Evolutionary conservation across 2,113 vertebrate genomes (phyloP).

Genomic region (Lepidothrix coronata): DNA sequence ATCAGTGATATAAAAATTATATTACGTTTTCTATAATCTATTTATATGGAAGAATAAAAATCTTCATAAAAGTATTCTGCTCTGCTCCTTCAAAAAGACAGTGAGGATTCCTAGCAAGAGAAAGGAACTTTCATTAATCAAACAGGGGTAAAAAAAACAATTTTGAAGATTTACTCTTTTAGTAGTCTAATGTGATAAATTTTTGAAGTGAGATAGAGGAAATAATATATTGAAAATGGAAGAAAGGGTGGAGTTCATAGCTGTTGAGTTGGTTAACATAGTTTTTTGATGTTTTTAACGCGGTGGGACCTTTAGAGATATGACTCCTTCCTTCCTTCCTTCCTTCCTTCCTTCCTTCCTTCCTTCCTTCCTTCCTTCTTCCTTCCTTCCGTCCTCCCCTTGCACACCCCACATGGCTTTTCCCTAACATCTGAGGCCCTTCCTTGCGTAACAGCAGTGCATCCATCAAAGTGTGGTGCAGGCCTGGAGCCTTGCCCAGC

Average conservation of each 20-base stretch:
- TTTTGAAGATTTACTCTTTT: not conserved
- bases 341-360: not conserved
- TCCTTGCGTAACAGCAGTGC: not conserved
- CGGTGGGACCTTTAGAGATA: not conserved
- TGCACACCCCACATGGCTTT: not conserved
- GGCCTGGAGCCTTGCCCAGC: not conserved
- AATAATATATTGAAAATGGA: not conserved
- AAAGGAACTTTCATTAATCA: not conserved
- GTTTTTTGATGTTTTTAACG: not conserved
- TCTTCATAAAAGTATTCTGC: not conserved
- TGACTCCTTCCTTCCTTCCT: not conserved
- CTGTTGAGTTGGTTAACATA: not conserved
- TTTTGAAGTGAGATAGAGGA: not conserved
- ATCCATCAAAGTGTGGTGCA: not conserved
- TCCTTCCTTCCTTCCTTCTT: not conserved
- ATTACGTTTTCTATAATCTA: not conserved
- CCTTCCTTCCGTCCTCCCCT: not conserved
- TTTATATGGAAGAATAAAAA: not conserved
- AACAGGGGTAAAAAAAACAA: not conserved
- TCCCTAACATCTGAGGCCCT: not conserved
- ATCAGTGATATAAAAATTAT: not conserved
- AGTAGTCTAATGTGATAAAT: not conserved
- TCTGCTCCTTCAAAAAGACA: not conserved
- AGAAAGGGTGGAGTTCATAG: not conserved
- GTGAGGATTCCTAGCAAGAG: not conserved